Conservation (phyloP, 2,888 invertebrate genomes). For the Trissoscelio sp. region DNA sequence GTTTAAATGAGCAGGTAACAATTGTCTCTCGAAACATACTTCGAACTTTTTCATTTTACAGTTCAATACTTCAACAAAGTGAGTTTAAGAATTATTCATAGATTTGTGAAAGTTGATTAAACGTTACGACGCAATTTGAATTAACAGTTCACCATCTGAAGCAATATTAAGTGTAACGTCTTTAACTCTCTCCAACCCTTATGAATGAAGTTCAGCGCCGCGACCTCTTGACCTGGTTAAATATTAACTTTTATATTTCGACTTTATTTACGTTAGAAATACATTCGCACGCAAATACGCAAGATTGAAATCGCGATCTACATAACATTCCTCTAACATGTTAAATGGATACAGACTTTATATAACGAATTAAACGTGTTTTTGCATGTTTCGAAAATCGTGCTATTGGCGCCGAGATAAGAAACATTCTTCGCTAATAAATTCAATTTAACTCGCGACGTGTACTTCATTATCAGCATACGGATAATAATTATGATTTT, state of each 20-base stretch:
- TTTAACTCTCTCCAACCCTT: not conserved
- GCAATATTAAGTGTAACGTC: constrained; percentile 5
- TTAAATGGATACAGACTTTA: constrained; percentile 18
- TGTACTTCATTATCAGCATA: constrained; percentile 11
- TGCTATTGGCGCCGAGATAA: constrained; percentile 8
- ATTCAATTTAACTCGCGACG: constrained; percentile 16
- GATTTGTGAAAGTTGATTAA: constrained; percentile 1
- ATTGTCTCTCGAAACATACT: no score
- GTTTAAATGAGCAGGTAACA: no score
- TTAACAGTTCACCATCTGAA: not conserved
- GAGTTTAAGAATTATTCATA: not conserved
- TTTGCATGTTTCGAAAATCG: constrained; percentile 19
- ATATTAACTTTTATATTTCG: constrained; percentile 4
- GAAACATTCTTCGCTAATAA: constrained; percentile 31
- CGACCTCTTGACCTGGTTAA: constrained; percentile 14
- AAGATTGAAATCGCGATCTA: constrained; percentile 28
- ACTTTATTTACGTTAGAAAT: constrained; percentile 21
- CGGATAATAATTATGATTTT: constrained; percentile 1
- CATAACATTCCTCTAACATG: constrained; percentile 18
- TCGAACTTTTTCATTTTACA: no score
- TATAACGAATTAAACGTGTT: constrained; percentile 28
- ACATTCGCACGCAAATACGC: constrained; percentile 36
- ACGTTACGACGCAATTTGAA: constrained; percentile 8
- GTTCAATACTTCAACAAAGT: no score
- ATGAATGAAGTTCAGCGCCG: constrained; percentile 3